Percentiles rank a stretch among this genome's conserved stretches.
phyloP scores from a whole-genome alignment of 2,113 vertebrate genomes.

The Greenwoodochromis staneri region DNA sequence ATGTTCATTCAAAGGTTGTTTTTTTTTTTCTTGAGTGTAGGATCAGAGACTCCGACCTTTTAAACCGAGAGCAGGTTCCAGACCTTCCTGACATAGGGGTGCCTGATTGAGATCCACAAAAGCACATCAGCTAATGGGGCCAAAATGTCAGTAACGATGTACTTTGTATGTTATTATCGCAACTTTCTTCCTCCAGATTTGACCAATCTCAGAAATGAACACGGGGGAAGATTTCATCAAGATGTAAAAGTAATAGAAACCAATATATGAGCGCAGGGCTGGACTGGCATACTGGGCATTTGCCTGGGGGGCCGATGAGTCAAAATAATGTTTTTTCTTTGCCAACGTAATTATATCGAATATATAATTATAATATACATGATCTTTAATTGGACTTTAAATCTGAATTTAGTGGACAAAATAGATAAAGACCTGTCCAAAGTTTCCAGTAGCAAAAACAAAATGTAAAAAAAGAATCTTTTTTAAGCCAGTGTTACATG shows the following conservation, averaged over 20 bases:
- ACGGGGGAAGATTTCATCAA: accelerated
- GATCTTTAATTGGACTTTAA: not conserved
- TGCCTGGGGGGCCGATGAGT: not conserved
- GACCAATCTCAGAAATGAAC: not conserved
- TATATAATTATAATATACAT: not conserved
- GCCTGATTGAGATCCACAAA: not conserved
- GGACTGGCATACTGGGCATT: not conserved
- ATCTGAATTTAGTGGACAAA: not conserved
- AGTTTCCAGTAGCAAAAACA: not conserved
- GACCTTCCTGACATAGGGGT: not conserved
- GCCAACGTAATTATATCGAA: not conserved
- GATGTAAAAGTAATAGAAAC: not conserved
- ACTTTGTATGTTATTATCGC: not conserved
- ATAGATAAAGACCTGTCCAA: not conserved
- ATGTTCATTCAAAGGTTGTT: not conserved
- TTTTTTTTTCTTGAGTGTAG: not conserved
- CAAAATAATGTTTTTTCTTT: not conserved
- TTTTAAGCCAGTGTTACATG: not conserved
- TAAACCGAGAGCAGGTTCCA: not conserved
- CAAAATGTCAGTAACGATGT: not conserved
- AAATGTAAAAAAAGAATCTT: not conserved
- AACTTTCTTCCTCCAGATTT: not conserved
- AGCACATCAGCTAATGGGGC: not conserved
- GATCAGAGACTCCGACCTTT: not conserved
- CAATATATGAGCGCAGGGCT: not conserved